phyloP scores from a whole-genome alignment of 2,888 invertebrate species.

The Melitaea athalia region DNA sequence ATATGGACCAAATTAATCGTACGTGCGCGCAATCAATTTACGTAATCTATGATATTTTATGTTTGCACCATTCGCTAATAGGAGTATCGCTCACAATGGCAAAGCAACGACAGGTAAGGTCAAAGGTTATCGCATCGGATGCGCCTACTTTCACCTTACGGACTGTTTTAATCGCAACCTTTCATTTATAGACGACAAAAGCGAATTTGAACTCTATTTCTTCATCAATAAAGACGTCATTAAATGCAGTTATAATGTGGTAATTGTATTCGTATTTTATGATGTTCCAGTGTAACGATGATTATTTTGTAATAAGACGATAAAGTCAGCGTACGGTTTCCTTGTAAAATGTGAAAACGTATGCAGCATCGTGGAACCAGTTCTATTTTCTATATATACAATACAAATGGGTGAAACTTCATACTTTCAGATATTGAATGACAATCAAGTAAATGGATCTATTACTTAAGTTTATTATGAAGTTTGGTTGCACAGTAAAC shows the following conservation, averaged over 20 bases:
- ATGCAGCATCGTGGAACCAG: slow-evolving; percentile 25
- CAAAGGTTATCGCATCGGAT: slow-evolving; percentile 75
- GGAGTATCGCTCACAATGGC: slow-evolving; percentile 68
- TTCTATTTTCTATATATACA: slow-evolving; percentile 26
- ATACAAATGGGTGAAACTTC: slow-evolving; percentile 13
- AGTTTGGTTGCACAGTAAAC: no score
- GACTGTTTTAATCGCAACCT: slow-evolving; percentile 44
- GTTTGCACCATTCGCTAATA: slow-evolving; percentile 52
- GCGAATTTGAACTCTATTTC: slow-evolving; percentile 39
- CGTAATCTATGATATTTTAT: slow-evolving; percentile 40
- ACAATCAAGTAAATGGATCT: not conserved
- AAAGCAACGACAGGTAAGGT: slow-evolving; percentile 64
- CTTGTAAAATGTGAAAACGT: slow-evolving; percentile 39
- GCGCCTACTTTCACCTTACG: slow-evolving; percentile 73
- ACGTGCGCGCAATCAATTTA: slow-evolving; percentile 34
- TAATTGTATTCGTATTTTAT: slow-evolving; percentile 41
- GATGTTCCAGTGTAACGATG: slow-evolving; percentile 41
- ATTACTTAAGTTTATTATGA: not conserved
- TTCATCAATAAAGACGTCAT: not conserved
- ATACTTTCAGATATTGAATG: not conserved
- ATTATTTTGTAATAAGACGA: slow-evolving; percentile 45
- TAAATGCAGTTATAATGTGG: slow-evolving; percentile 13
- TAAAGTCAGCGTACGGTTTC: slow-evolving; percentile 41
- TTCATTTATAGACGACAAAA: slow-evolving; percentile 6
- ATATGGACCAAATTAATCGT: slow-evolving; percentile 39